Evolutionary conservation across 2,888 invertebrate genomes (phyloP).

Genomic region (Brenthis daphne): DNA sequence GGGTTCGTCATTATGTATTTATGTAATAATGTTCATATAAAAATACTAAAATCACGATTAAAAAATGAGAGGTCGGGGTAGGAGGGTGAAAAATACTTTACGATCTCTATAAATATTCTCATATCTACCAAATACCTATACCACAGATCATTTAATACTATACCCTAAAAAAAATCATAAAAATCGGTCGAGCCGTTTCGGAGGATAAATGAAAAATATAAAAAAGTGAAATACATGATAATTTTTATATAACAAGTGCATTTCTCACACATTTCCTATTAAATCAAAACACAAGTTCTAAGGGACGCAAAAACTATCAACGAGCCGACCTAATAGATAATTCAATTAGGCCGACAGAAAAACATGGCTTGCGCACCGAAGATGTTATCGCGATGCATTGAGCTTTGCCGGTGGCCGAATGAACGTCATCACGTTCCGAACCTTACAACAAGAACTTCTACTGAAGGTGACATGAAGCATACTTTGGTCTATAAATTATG

Average conservation of each 20-base stretch:
- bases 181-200: too few relatives aligned
- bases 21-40: too few relatives aligned
- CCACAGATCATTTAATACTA: too few relatives aligned
- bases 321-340: slow-evolving; percentile 38
- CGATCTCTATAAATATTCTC: too few relatives aligned
- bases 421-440: slow-evolving; percentile 31
- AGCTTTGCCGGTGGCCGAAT: slow-evolving; percentile 38
- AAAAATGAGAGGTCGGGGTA: too few relatives aligned
- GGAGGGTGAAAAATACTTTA: too few relatives aligned
- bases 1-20: too few relatives aligned
- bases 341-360: slow-evolving; percentile 43
- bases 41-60: too few relatives aligned
- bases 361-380: slow-evolving; percentile 37
- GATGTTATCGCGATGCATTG: slow-evolving; percentile 35
- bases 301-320: slow-evolving; percentile 34
- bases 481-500: neutral
- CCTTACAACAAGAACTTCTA: neutral
- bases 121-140: too few relatives aligned
- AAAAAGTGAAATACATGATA: neutral
- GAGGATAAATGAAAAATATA: too few relatives aligned
- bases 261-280: neutral
- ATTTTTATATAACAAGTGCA: neutral
- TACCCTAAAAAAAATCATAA: too few relatives aligned
- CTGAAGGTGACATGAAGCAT: neutral
- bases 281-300: slow-evolving; percentile 2